Percentiles rank a stretch among this genome's conserved stretches.
phyloP scores from a whole-genome alignment of 2,888 invertebrate species.

The Caradrina kadenii region DNA sequence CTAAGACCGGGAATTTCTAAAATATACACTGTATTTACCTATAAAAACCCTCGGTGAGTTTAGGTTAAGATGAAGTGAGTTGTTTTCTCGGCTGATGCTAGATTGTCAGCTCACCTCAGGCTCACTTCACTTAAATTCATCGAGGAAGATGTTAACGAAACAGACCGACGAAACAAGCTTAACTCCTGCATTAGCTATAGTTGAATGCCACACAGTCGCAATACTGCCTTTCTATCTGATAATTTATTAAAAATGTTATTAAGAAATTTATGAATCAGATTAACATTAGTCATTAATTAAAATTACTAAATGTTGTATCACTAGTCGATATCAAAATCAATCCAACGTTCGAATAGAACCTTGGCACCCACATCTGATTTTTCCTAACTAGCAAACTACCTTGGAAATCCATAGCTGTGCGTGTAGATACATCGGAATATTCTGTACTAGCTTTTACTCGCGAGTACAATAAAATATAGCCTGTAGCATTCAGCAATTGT shows the following conservation, averaged over 20 bases:
- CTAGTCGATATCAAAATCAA: constrained; percentile 23
- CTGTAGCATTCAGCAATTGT: too few species aligned
- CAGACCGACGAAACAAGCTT: background rate
- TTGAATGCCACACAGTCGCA: background rate
- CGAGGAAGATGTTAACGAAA: too few species aligned
- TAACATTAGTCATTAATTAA: constrained; percentile 5
- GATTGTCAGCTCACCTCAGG: too few species aligned
- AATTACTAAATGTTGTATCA: constrained; percentile 8
- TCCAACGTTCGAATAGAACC: constrained; percentile 39
- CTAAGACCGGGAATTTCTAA: constrained; percentile 10
- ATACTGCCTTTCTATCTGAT: background rate
- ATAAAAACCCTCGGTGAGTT: background rate
- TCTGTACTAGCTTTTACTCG: background rate
- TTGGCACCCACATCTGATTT: constrained; percentile 54
- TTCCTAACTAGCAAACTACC: constrained; percentile 41
- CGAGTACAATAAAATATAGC: too few species aligned
- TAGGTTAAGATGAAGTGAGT: background rate
- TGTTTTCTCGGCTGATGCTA: too few species aligned
- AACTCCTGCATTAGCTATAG: background rate
- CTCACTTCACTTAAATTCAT: too few species aligned
- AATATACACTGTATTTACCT: background rate
- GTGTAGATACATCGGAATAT: constrained; percentile 41
- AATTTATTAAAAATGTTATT: background rate
- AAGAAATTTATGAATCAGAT: constrained; percentile 13
- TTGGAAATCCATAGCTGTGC: constrained; percentile 46